Percentiles rank a stretch among this genome's conserved stretches.
Conservation (phyloP, 2,113 vertebrate species). For the Macrotis lagotis region DNA sequence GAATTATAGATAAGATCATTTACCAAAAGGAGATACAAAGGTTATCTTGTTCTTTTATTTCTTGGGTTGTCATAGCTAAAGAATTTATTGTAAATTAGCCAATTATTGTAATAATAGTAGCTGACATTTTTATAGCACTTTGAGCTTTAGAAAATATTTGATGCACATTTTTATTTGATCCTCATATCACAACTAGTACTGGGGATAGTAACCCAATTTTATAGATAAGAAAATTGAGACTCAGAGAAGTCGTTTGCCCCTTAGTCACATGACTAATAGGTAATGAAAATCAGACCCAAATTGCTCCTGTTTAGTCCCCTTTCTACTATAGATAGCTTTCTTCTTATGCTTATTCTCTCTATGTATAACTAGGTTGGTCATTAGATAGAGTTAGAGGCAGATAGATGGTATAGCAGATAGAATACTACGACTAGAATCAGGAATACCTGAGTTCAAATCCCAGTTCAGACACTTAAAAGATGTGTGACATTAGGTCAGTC, state of each 20-base stretch:
- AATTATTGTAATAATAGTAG: background rate
- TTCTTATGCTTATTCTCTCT: background rate
- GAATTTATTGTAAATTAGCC: no score
- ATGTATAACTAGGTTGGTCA: background rate
- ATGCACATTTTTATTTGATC: no score
- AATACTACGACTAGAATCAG: background rate
- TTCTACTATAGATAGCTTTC: background rate
- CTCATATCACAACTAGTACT: no score
- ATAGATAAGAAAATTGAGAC: background rate
- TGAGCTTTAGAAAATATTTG: background rate
- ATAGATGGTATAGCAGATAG: background rate
- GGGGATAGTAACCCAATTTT: background rate
- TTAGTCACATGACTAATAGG: no score
- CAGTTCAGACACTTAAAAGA: background rate
- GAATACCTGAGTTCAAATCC: background rate
- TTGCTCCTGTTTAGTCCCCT: background rate
- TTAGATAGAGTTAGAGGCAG: background rate
- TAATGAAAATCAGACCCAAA: background rate
- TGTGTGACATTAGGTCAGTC: background rate
- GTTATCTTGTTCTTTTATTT: background rate
- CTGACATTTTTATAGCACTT: background rate
- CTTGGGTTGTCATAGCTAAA: background rate
- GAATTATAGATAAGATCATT: background rate
- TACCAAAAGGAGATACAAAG: background rate
- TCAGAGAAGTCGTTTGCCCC: background rate